These are phyloP conservation scores for Polyodon spathula DNA, from an alignment of 2,113 vertebrate species.

Conservation along the genomic window DNA sequence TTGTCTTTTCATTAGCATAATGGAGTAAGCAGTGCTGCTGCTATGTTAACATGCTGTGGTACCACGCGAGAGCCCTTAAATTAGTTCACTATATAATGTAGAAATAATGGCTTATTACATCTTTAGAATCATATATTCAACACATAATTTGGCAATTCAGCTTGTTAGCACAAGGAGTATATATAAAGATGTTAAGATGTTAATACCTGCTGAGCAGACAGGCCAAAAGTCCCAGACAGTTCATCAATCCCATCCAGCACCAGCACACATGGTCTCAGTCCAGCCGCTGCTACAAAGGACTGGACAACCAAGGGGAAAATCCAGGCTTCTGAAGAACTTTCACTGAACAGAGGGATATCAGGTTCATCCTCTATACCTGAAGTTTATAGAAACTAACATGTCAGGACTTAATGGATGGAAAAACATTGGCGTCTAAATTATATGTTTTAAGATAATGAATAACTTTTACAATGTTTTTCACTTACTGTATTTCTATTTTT, in stretches of 20 bases:
- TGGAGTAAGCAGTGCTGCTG: too few species aligned
- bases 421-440: neutral
- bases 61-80: too few species aligned
- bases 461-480: neutral
- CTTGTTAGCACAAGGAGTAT: neutral
- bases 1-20: too few species aligned
- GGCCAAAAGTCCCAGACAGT: conserved; percentile 29
- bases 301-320: conserved; percentile 30
- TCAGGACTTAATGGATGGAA: neutral
- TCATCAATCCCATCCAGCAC: conserved; percentile 32
- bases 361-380: conserved; percentile 18
- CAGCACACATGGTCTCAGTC: conserved; percentile 32
- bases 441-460: neutral
- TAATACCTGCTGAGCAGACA: conserved; percentile 34
- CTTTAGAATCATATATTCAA: neutral
- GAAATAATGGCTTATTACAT: neutral
- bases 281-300: conserved; percentile 31
- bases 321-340: conserved; percentile 22
- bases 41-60: too few species aligned
- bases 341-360: conserved; percentile 14
- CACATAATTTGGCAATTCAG: neutral
- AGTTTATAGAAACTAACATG: neutral
- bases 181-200: neutral
- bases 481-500: too few species aligned
- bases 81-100: too few species aligned